phyloP scores from a whole-genome alignment of 1,140 invertebrate species.

The Drosophila saltans region DNA sequence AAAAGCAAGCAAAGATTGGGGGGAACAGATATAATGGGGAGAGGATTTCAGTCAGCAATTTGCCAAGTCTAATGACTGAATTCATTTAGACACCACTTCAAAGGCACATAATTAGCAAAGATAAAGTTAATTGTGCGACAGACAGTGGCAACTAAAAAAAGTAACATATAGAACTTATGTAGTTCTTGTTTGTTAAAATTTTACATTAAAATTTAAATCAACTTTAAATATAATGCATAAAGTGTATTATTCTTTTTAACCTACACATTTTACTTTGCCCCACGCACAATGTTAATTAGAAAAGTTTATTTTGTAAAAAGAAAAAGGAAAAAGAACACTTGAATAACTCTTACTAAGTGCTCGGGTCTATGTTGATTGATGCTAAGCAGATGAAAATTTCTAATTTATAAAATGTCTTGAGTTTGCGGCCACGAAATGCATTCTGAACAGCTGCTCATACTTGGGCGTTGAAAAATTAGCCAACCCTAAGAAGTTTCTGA shows the following conservation, averaged over 20 bases:
- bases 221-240: neutral
- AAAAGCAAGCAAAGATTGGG: neutral
- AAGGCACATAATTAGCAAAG: neutral
- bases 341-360: neutral
- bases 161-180: neutral
- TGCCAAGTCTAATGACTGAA: constrained; percentile 4
- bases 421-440: constrained; percentile 11
- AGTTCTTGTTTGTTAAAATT: neutral
- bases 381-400: constrained; percentile 17
- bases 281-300: constrained; percentile 6
- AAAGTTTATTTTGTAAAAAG: constrained; percentile 5
- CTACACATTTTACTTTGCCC: neutral
- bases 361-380: constrained; percentile 16
- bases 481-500: neutral
- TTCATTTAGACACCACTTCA: constrained; percentile 9
- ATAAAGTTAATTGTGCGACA: neutral
- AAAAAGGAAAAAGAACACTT: neutral
- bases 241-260: neutral
- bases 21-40: neutral
- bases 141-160: neutral
- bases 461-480: constrained; percentile 5
- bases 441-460: constrained; percentile 16
- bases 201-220: neutral
- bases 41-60: neutral
- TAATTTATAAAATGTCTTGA: constrained; percentile 20